These are phyloP conservation scores for Dendropsophus ebraccatus DNA, from an alignment of 2,113 vertebrate genomes.

Conservation along the genomic window DNA sequence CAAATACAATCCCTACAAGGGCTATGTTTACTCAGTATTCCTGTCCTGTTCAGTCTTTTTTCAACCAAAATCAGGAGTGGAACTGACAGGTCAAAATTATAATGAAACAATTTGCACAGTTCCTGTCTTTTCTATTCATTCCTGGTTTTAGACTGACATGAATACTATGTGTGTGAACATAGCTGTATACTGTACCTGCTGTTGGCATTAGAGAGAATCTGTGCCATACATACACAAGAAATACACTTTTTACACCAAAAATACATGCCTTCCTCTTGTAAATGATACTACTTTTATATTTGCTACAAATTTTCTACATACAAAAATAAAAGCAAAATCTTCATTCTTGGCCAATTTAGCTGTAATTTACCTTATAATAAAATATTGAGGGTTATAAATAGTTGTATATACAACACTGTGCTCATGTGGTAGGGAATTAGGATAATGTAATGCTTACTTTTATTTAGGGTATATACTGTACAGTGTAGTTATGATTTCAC, in stretches of 20 bases:
- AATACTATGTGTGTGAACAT: too few species aligned
- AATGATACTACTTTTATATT: conserved; percentile 2
- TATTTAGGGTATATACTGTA: not conserved
- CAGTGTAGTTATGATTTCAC: not conserved
- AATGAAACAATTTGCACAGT: too few species aligned
- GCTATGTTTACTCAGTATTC: too few species aligned
- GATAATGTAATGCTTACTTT: not conserved
- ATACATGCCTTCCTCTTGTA: not conserved
- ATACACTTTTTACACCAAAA: not conserved
- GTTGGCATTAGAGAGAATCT: not conserved
- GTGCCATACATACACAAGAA: not conserved
- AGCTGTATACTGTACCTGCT: not conserved
- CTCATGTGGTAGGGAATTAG: not conserved
- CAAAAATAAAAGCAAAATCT: conserved; percentile 34
- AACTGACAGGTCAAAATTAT: too few species aligned
- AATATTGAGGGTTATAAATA: conserved; percentile 6
- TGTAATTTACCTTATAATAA: not conserved
- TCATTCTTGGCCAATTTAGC: not conserved
- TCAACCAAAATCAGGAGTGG: too few species aligned
- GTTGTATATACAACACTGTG: not conserved
- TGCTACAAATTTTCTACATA: conserved; percentile 14
- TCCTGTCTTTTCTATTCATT: too few species aligned
- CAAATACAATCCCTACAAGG: not conserved
- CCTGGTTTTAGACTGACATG: too few species aligned
- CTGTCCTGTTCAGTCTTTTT: too few species aligned